Evolutionary conservation across 2,888 invertebrate species (phyloP), one percentile per base, ranked within the genome.

Genomic region (Synergus gifuensis): DNA sequence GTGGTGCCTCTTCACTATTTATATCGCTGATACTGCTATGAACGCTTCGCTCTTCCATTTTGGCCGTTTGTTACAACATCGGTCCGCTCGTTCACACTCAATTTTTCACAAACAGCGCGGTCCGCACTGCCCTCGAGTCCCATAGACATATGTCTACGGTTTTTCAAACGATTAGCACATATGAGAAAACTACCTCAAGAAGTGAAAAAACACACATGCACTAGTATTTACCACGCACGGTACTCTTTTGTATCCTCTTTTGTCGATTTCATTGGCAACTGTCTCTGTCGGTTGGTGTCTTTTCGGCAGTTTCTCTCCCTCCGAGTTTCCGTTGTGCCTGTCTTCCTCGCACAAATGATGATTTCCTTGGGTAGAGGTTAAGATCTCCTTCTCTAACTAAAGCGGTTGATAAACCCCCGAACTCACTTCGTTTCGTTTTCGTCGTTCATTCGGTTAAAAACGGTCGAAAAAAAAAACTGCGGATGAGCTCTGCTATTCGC

Each of bases 11-110:
- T 87, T 92, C 92, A 91, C 91, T 92, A 92, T 92, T 92, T 91
- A 92, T 92, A 91, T 92, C 92, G 88, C 91, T 92, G 89, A 90
- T 91, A 89, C 91, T 91, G 88, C 91, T 90, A 86, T 91, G 90
- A 88, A 91, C 90, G 88, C 90, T 91, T 87, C 88, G 91, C 89
- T 91, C 92, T 90, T 92, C 92, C 92, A 92, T 92, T 91, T 92
- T 92, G 91, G 90, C 90, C 87, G 88, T 86, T 85, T 86, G 89
- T 91, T 91, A 90, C 89, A 89, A 88, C 82, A 83, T 81, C 81
- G 78, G 76, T 73, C 77, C 69, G 7, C 16, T 46, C 49, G 36
- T 36, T 66, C 64, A n/a, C 64, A 40, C 40, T 66, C 8, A 36
- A 22, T 40, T 49, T 73, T 49, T 73, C 44, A 36, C 36, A 8